A percentile compares a stretch with the other conserved stretches of the same genome.
phyloP scores from a whole-genome alignment of 2,113 vertebrate species.

The Cyprinodon brontotheroides region DNA sequence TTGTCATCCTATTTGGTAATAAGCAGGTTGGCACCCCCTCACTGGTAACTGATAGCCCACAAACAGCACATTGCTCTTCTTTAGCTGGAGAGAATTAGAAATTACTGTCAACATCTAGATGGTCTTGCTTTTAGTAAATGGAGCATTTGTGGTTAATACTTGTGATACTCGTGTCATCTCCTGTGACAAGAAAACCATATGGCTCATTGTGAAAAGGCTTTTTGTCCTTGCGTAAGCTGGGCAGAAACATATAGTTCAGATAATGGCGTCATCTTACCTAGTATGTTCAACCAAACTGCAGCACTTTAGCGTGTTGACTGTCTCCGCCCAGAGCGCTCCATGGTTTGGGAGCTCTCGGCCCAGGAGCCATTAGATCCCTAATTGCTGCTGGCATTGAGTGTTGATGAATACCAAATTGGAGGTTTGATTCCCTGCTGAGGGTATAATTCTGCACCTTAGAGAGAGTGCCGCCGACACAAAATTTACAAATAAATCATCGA shows the following conservation, averaged over 20 bases:
- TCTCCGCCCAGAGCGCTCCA: conserved; percentile 21
- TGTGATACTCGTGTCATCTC: conserved; percentile 25
- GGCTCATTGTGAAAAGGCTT: conserved; percentile 12
- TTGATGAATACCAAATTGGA: conserved; percentile 64
- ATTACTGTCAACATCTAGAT: conserved; percentile 59
- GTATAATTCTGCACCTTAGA: conserved; percentile 62
- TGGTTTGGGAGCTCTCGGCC: conserved; percentile 31
- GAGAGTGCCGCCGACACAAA: conserved; percentile 60
- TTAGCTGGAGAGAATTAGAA: conserved; percentile 57
- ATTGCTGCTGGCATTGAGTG: conserved; percentile 59
- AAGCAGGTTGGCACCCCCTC: conserved; percentile 58
- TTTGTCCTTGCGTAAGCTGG: conserved; percentile 6
- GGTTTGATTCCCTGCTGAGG: conserved; percentile 63
- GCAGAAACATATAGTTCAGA: conserved; percentile 5
- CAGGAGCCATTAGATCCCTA: conserved; percentile 61
- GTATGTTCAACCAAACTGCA: conserved; percentile 7
- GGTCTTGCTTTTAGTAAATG: conserved; percentile 35
- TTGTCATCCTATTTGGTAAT: conserved; percentile 74
- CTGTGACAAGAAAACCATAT: conserved; percentile 16
- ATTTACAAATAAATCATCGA: conserved; percentile 78
- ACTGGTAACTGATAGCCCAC: conserved; percentile 70
- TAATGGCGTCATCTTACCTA: conserved; percentile 5
- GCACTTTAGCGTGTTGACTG: conserved; percentile 41
- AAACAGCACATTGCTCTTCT: conserved; percentile 68
- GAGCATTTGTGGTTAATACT: conserved; percentile 25